Evolutionary conservation across 2,888 invertebrate species (phyloP), one percentile per base, ranked within the genome.

Genomic region (Itoplectis maculator): DNA sequence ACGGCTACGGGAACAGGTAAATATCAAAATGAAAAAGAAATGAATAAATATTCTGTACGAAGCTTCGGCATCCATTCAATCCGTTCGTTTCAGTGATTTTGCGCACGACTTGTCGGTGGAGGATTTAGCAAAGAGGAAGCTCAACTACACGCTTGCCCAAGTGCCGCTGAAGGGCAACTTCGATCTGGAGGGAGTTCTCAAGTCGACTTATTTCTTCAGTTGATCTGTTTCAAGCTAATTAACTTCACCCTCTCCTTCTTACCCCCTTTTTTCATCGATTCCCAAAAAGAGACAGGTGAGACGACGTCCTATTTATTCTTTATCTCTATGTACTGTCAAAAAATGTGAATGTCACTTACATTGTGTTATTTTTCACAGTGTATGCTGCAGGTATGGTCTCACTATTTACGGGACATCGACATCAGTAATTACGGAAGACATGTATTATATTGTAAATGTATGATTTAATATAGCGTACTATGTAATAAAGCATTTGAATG

Each of bases 191-290:
- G 94, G 95, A 87, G 97, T 98, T 29, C 93, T 97, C 54, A 92
- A 95, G 37, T 98, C 98, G 0, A 94, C 95, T 13, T 98, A 98
- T 92, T 98, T 98, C 93, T 98, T 98, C 93, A 97, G 97, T 94
- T 98, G 82, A 90, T 74, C 69, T 81, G 65, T 61, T 40, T 13
- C 11, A 35, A n/a, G 3, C 13, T 3, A 13, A n/a, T n/a, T 7
- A n/a, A 15, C 29, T 23, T 54, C 2, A 42, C 42, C 2, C 42
- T n/a, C 5, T 13, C n/a, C n/a, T 47, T n/a, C 29, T 29, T 29
- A n/a, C n/a, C 45, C 15, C 18, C 1, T 35, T 59, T 35, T 35
- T 15, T 7, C n/a, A 35, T 59, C 35, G 56, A 35, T 29, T 59
- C n/a, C 35, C 7, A 2, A 35, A 4, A 4, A 7, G 35, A 7